Base-by-base conservation (phyloP, 1,140 invertebrate genomes). In the Ridgeia piscesae region DNA sequence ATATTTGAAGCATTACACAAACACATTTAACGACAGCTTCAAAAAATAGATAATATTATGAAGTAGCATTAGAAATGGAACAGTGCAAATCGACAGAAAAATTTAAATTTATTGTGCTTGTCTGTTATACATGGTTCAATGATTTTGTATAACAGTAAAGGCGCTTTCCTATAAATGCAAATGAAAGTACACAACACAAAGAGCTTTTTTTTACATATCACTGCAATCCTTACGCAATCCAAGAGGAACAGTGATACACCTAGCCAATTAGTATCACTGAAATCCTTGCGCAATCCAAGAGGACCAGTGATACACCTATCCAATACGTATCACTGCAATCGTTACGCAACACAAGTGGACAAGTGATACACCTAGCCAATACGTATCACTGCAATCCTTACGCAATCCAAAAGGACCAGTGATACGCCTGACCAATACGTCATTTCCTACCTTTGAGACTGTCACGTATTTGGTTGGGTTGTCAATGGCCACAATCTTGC, bases 381-480 rank as follows among this genome's bases (percentile, higher is more conserved):
- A n/a, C n/a, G n/a, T 48, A 21, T 42, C 33, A 48, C 58, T 92
- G 58, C 42, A 88, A 91, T 48, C 77, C 34, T 92, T 89, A 48
- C 0, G n/a, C 27, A 91, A 58, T 92, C 88, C 92, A 77, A 89
- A 34, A 33, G 88, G 89, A 50, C 89, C 91, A 89, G 91, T 42
- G 42, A 4, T 42, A 42, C 4, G 33, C 88, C 27, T 27, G 91
- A 35, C 91, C 58, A 92, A 6, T 42, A 42, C 42, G 34, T 89
- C 34, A 17, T 90, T 92, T 89, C 94, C 93, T 94, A 96, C 95
- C 94, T 95, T 95, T 92, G 95, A 95, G 27, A 96, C 93, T 34
- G 95, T 95, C 2, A 95, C 92, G 93, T 95, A 95, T 93, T 95
- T 92, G 27, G 93, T 92, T 11, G 95, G 95, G 34, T 94, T 94